phyloP scores from a whole-genome alignment of 2,113 vertebrate genomes.

The Lampris incognitus region DNA sequence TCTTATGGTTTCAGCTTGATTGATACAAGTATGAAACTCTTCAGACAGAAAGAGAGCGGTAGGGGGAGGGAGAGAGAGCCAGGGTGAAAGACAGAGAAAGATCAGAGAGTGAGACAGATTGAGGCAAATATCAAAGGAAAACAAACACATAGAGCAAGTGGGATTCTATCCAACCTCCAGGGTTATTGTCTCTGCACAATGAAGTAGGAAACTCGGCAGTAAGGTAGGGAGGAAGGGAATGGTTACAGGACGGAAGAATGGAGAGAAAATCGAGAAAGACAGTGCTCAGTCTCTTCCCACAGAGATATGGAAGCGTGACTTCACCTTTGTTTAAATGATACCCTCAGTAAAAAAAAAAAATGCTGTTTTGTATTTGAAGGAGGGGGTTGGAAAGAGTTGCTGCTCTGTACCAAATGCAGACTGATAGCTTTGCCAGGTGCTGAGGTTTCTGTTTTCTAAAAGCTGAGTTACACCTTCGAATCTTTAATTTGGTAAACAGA shows the following conservation, averaged over 20 bases:
- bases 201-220: constrained; percentile 43
- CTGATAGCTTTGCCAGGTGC: too few relatives aligned
- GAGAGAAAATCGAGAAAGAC: constrained; percentile 2
- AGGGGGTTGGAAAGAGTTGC: too few relatives aligned
- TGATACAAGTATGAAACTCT: constrained; percentile 75
- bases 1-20: constrained; percentile 79
- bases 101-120: constrained; percentile 28
- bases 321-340: constrained; percentile 22
- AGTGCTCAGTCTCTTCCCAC: constrained; percentile 18
- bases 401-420: too few relatives aligned
- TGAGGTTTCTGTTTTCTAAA: too few relatives aligned
- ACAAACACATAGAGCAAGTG: not conserved
- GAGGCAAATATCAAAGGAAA: constrained; percentile 21
- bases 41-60: constrained; percentile 58
- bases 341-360: too few relatives aligned
- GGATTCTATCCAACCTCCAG: not conserved
- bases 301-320: not conserved
- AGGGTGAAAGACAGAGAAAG: constrained; percentile 29
- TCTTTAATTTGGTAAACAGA: too few relatives aligned
- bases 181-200: constrained; percentile 12
- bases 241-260: not conserved
- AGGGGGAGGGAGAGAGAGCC: constrained; percentile 8
- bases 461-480: too few relatives aligned
- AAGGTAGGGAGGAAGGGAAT: constrained; percentile 1
- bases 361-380: too few relatives aligned